Base-by-base conservation (phyloP, 2,888 invertebrate genomes). In the Chloroclystis v-ata region DNA sequence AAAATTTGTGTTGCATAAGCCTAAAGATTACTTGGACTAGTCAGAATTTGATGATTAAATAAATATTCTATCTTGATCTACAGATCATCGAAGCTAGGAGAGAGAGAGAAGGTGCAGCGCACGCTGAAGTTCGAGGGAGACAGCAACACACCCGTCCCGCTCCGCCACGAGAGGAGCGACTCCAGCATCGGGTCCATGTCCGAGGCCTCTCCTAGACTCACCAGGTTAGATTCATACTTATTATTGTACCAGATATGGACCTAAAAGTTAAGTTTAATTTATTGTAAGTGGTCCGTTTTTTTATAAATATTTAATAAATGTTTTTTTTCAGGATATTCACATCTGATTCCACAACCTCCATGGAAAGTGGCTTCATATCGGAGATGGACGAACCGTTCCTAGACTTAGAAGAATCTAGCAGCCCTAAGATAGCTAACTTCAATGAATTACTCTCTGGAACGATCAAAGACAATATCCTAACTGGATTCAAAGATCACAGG, bases 331-430 rank as follows among this genome's bases (percentile, higher is more conserved):
- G 78, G 14, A 44, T 78, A 3, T 83, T 72, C 41, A 78, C 80
- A 0, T 81, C 78, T 0, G 81, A 83, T 12, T 84, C 85, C 0
- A 82, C 81, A 0, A 72, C 78, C 0, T 86, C 87, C 0, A 80
- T 85, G 75, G 88, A 88, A 45, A 84, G 84, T 6, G 86, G 87
- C 0, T 88, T 87, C 35, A 72, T 85, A n/a, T 87, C 87, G 0
- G 89, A 88, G 47, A 10, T 86, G 0, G 88, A 88, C 1, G 88
- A 87, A 35, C 82, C 76, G 0, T 83, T 84, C 28, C 9, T 85
- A 2, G 85, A 86, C 6, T 67, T 83, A 0, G 87, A 85, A 29
- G 85, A 85, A 0, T 78, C 84, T 0, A 82, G 69, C 12, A 84
- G 84, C 0, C 86, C 87, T 0, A 84, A 82, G 62, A 69, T 87